Evolutionary conservation across 2,888 invertebrate species (phyloP), one percentile per base, ranked within the genome.

Genomic region (Ceramica pisi): DNA sequence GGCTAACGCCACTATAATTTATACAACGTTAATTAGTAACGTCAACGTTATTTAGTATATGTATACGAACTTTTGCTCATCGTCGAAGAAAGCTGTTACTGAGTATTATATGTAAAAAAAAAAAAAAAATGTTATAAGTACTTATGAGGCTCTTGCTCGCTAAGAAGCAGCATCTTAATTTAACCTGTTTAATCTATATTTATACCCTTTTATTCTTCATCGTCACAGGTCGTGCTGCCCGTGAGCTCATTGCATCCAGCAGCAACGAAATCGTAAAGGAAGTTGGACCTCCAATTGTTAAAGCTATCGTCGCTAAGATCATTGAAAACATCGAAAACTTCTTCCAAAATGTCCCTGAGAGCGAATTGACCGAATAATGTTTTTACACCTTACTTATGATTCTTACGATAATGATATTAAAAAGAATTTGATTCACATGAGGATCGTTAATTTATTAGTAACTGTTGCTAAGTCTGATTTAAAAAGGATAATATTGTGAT

Each of bases 271-370:
- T 94, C 7, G 70, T 92, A 21, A 55, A 67, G 0, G 91, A 92
- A 86, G 80, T 91, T 0, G 93, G 92, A n/a, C 84, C 87, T 0
- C 90, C 91, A 6, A 90, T 93, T 4, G 72, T 93, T 14, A 86
- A 88, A 12, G 83, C 85, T 0, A 82, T 92, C 0, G 68, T 86
- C 0, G 60, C 23, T 0, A 86, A 81, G 31, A 83, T 93, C 10
- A n/a, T 92, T 0, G 75, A 85, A 1, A 87, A 80, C 26, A 44
- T 91, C 1, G 81, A 87, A 4, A 71, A 53, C 0, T 86, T 90
- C 48, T 91, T 90, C 80, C 7, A 80, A 21, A 53, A 82, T 2
- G 71, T 90, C 0, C 87, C 90, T 0, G 57, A 68, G 2, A 82
- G 86, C 50, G 88, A 92, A 31, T 69, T 92, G 4, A 50, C 80